phyloP scores from a whole-genome alignment of 2,113 vertebrate genomes.

The Rissa tridactyla region DNA sequence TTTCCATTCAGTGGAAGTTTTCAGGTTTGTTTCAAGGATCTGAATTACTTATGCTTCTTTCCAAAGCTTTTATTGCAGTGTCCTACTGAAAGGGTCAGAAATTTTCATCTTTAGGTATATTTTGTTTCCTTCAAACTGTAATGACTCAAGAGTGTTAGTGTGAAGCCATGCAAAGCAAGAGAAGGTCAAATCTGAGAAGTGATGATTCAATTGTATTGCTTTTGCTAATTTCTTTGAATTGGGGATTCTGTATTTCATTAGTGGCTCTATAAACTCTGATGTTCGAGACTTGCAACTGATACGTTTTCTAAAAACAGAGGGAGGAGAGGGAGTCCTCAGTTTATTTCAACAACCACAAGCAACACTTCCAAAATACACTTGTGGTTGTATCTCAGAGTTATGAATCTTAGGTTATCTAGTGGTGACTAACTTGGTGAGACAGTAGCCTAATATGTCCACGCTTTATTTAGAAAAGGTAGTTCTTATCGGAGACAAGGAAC shows the following conservation, averaged over 20 bases:
- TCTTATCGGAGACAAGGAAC: neutral
- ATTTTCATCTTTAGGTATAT: neutral
- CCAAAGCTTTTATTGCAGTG: neutral
- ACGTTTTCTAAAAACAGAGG: conserved; percentile 30
- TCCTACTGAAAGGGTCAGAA: neutral
- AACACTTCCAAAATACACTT: conserved; percentile 48
- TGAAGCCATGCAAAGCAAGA: neutral
- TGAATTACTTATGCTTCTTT: neutral
- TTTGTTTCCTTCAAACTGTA: neutral
- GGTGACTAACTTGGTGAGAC: conserved; percentile 25
- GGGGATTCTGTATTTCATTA: neutral
- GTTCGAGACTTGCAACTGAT: conserved; percentile 11
- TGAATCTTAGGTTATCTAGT: conserved; percentile 32
- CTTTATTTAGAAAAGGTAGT: conserved; percentile 61
- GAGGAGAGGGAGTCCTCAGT: neutral
- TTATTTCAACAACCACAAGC: conserved; percentile 34
- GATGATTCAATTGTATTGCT: neutral
- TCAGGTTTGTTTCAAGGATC: neutral
- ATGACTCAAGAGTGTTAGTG: neutral
- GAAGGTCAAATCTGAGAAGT: neutral
- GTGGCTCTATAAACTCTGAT: neutral
- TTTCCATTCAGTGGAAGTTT: neutral
- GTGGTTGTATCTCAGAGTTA: neutral
- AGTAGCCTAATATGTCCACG: neutral
- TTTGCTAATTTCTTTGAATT: neutral